Evolutionary conservation across 2,113 vertebrate species (phyloP).

Genomic region (Solenodon paradoxus): DNA sequence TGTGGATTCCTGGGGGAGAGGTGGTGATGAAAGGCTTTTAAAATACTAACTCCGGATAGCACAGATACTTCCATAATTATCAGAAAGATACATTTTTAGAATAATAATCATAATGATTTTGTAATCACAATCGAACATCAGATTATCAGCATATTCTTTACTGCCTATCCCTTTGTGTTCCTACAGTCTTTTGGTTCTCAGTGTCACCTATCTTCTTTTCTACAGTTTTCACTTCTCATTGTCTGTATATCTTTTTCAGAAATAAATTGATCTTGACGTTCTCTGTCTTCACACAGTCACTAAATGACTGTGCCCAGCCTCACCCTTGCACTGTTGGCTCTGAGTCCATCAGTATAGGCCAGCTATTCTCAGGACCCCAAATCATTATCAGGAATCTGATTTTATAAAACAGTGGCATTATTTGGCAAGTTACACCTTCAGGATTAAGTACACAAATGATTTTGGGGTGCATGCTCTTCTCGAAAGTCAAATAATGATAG

Average conservation of each 20-base stretch:
- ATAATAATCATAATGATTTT: not conserved
- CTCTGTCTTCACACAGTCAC: not conserved
- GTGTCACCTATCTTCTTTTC: not conserved
- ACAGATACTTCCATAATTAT: not conserved
- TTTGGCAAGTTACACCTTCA: not conserved
- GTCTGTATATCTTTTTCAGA: not conserved
- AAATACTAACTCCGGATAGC: not conserved
- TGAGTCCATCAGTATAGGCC: not conserved
- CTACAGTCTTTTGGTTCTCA: not conserved
- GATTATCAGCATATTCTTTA: not conserved
- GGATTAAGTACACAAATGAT: not conserved
- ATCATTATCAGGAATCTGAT: not conserved
- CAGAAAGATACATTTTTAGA: not conserved
- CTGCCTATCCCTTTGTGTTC: too few relatives aligned
- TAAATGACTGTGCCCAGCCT: not conserved
- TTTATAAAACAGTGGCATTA: not conserved
- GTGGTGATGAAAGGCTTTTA: not conserved
- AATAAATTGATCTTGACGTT: not conserved
- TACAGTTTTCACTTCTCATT: not conserved
- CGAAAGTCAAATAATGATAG: not conserved
- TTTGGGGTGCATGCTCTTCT: not conserved
- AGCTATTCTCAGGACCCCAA: not conserved
- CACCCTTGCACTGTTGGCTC: not conserved
- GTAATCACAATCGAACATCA: not conserved
- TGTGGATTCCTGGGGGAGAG: not conserved